A percentile compares a stretch with the other conserved stretches of the same genome.
Evolutionary conservation across 2,113 vertebrate genomes (phyloP).

Genomic region (Symphodus melops): DNA sequence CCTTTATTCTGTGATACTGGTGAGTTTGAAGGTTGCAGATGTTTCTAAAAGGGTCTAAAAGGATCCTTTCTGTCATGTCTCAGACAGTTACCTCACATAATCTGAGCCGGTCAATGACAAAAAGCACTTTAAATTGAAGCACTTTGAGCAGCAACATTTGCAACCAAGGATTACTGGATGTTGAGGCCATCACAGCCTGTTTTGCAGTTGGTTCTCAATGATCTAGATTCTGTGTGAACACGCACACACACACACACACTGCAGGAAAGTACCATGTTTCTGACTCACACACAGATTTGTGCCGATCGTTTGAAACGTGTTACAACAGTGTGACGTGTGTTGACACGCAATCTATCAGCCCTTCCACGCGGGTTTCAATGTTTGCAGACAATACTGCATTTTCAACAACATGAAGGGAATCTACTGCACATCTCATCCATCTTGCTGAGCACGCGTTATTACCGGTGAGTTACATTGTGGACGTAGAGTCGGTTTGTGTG

Average conservation of each 20-base stretch:
- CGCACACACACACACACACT: no score
- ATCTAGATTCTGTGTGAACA: no score
- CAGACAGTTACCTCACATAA: no score
- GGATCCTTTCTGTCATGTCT: no score
- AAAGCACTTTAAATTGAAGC: no score
- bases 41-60: no score
- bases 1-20: no score
- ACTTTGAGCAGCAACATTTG: background rate
- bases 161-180: background rate
- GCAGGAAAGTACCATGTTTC: no score
- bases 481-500: conserved; percentile 7
- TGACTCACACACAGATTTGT: no score
- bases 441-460: conserved; percentile 3
- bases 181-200: background rate
- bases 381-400: background rate
- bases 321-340: background rate
- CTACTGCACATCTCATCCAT: background rate
- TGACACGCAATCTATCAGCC: conserved; percentile 15
- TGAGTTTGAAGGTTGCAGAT: no score
- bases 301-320: background rate
- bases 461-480: conserved; percentile 7
- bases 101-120: no score
- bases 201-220: no score
- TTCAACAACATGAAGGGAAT: background rate
- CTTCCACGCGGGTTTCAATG: background rate